Percentiles rank a stretch among this genome's conserved stretches.
phyloP scores from a whole-genome alignment of 2,888 invertebrate species.

The Tipula confusa region DNA sequence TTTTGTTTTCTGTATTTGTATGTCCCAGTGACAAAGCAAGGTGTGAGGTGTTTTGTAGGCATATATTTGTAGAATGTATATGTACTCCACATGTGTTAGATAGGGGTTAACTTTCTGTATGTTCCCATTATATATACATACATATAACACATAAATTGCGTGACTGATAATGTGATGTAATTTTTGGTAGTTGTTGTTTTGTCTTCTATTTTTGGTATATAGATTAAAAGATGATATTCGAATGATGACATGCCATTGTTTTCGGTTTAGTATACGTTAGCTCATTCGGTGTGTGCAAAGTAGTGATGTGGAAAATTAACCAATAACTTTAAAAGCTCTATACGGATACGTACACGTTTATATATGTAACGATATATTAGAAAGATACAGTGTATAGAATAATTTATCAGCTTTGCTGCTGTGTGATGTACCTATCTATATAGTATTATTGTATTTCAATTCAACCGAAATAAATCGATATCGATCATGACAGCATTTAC shows the following conservation, averaged over 20 bases:
- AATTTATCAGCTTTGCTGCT: background rate
- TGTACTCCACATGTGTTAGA: too few relatives aligned
- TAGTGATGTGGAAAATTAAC: conserved; percentile 12
- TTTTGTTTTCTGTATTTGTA: background rate
- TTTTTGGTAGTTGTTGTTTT: background rate
- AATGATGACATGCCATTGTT: conserved; percentile 8
- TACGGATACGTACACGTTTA: background rate
- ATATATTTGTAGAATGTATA: background rate
- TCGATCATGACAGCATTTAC: background rate
- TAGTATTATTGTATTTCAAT: background rate
- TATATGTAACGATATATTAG: background rate
- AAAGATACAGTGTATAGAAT: background rate
- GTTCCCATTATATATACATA: background rate
- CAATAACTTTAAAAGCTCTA: conserved; percentile 14
- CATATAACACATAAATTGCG: background rate
- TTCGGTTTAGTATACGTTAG: background rate
- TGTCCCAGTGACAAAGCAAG: background rate
- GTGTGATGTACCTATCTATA: background rate
- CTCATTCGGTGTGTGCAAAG: background rate
- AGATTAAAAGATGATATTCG: conserved; percentile 20
- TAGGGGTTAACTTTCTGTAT: too few relatives aligned
- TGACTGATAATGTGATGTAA: conserved; percentile 12
- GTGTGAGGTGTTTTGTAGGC: background rate
- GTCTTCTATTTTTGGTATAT: background rate
- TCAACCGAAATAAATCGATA: background rate